phyloP scores from a whole-genome alignment of 2,888 invertebrate species.

The Harpalus rubripes region DNA sequence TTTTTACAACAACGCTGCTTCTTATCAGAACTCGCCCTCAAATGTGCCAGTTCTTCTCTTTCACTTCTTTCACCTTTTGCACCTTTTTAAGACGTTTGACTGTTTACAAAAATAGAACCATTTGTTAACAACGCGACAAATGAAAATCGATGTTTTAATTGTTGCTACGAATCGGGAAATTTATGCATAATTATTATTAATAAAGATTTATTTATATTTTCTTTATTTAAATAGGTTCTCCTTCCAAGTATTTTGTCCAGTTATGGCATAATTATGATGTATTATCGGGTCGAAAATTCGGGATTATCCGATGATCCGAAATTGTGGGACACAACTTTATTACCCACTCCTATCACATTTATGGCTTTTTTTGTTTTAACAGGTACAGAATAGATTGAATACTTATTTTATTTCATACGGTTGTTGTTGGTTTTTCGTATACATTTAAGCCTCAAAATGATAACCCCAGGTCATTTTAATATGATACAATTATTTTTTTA shows the following conservation, averaged over 20 bases:
- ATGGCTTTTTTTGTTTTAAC: conserved; percentile 80
- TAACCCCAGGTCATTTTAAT: too few relatives aligned
- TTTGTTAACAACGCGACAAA: conserved; percentile 1
- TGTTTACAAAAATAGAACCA: neutral
- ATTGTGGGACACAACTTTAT: conserved; percentile 82
- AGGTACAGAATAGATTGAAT: conserved; percentile 74
- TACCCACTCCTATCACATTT: conserved; percentile 82
- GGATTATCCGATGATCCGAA: conserved; percentile 76
- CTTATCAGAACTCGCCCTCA: neutral
- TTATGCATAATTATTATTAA: conserved; percentile 2
- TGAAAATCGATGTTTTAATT: conserved; percentile 7
- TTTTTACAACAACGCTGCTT: neutral
- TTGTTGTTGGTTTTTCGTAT: too few relatives aligned
- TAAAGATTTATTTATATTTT: conserved; percentile 74
- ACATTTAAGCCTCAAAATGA: too few relatives aligned
- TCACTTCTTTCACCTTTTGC: neutral
- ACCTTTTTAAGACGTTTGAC: conserved; percentile 1
- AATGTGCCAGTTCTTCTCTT: neutral
- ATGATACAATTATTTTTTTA: too few relatives aligned
- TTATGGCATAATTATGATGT: conserved; percentile 80
- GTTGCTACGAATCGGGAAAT: neutral
- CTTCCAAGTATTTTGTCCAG: conserved; percentile 80
- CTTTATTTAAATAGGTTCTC: conserved; percentile 76
- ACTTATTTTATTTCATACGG: neutral
- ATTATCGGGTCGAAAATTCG: conserved; percentile 78